A percentile compares a stretch with the other conserved stretches of the same genome.
Evolutionary conservation across 2,797 vertebrate genomes (phyloP).

Genomic region (Chaunax sp.): DNA sequence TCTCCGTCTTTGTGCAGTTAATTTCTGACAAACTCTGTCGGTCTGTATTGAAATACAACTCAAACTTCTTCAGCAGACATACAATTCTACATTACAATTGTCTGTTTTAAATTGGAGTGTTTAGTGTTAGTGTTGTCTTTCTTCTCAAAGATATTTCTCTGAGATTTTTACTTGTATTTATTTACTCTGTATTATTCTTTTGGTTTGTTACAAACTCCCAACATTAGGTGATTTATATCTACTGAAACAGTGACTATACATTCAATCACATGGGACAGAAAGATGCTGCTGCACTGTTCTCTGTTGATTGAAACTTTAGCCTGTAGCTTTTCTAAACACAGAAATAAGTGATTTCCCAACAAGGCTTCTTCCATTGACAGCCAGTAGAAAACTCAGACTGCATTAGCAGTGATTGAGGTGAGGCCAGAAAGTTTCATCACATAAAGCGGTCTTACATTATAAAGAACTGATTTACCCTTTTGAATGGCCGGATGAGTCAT

Average conservation of each 20-base stretch:
- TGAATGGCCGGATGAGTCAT: not conserved
- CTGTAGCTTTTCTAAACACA: conserved; percentile 26
- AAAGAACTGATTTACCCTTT: not conserved
- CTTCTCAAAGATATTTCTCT: not conserved
- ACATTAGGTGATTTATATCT: not conserved
- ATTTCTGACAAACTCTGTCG: not conserved
- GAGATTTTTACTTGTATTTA: too few relatives aligned
- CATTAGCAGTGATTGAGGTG: conserved; percentile 31
- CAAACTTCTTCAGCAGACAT: not conserved
- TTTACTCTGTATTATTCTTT: too few relatives aligned
- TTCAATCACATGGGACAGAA: conserved; percentile 6
- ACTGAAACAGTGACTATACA: conserved; percentile 2
- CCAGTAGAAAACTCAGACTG: conserved; percentile 34
- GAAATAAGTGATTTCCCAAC: conserved; percentile 55
- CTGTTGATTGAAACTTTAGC: conserved; percentile 22
- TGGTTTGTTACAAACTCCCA: not conserved
- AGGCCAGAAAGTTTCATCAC: conserved; percentile 22
- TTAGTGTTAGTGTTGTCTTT: too few relatives aligned
- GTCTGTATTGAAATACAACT: not conserved
- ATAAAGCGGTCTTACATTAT: conserved; percentile 10
- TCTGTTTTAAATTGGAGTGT: too few relatives aligned
- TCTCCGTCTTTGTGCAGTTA: not conserved
- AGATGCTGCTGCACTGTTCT: conserved; percentile 4
- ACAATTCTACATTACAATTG: not conserved
- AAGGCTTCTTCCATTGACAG: conserved; percentile 31